Conservation (phyloP, 2,888 invertebrate genomes). For the Xestoiulus laeticollis region DNA sequence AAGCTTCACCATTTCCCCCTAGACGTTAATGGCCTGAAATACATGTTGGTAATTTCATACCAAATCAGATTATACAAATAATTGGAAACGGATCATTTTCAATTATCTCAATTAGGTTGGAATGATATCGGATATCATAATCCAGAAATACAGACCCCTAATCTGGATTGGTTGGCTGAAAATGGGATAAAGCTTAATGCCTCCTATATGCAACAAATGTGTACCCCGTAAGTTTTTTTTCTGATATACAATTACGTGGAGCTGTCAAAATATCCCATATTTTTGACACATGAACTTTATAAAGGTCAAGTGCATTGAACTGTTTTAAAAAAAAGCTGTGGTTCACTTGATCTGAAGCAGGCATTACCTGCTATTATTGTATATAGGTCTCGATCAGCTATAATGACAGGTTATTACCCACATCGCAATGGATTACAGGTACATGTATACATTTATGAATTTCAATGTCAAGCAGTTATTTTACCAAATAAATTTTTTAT, state of each 20-base stretch:
- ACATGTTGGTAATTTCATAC: too few relatives aligned
- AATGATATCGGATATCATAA: constrained; percentile 61
- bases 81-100: neutral
- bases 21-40: too few relatives aligned
- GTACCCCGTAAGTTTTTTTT: constrained; percentile 61
- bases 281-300: neutral
- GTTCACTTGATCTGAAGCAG: too few relatives aligned
- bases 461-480: too few relatives aligned
- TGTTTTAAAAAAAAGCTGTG: too few relatives aligned
- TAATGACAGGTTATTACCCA: constrained; percentile 43
- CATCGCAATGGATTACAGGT: constrained; percentile 40
- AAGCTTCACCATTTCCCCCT: too few relatives aligned
- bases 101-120: constrained; percentile 50
- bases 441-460: too few relatives aligned
- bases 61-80: too few relatives aligned
- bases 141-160: constrained; percentile 64
- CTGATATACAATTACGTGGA: too few relatives aligned
- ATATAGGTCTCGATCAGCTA: constrained; percentile 3
- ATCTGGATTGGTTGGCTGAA: constrained; percentile 63
- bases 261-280: too few relatives aligned
- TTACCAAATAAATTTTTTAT: neutral
- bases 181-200: constrained; percentile 63
- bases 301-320: neutral
- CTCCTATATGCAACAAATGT: constrained; percentile 65
- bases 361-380: too few relatives aligned